phyloP scores from a whole-genome alignment of 1,140 invertebrate species.

The Drosophila pseudoananassae region DNA sequence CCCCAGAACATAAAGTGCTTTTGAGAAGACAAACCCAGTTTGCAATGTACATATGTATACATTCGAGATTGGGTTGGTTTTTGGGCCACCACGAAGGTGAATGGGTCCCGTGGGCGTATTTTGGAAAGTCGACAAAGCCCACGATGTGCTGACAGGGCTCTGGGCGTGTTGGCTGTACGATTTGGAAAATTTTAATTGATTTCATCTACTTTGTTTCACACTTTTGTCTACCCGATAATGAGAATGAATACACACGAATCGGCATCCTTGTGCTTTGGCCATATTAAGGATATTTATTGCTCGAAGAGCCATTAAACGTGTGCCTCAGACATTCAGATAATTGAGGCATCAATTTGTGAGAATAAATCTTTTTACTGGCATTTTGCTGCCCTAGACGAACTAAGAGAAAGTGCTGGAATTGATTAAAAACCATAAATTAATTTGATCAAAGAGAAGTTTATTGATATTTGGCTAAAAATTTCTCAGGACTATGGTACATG shows the following conservation, averaged over 20 bases:
- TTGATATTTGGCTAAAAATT: background rate
- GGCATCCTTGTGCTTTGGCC: background rate
- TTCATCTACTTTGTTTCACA: constrained; percentile 31
- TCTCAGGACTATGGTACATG: background rate
- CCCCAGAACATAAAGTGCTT: constrained; percentile 21
- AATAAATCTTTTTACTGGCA: constrained; percentile 9
- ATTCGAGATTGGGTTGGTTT: constrained; percentile 32
- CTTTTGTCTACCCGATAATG: constrained; percentile 55
- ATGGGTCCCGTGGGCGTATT: constrained; percentile 68
- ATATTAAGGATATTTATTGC: constrained; percentile 21
- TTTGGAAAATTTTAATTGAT: constrained; percentile 69
- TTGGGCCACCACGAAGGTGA: constrained; percentile 43
- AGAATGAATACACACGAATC: constrained; percentile 26
- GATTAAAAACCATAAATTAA: constrained; percentile 33
- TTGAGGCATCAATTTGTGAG: constrained; percentile 41
- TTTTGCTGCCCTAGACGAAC: background rate
- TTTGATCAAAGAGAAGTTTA: background rate
- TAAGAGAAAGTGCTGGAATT: background rate
- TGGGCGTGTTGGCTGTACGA: constrained; percentile 43
- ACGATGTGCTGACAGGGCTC: constrained; percentile 33
- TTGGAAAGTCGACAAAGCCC: constrained; percentile 16
- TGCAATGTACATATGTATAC: constrained; percentile 23
- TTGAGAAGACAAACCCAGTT: constrained; percentile 14
- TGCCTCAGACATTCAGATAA: constrained; percentile 36
- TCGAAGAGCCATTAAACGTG: constrained; percentile 26